A percentile compares a stretch with the other conserved stretches of the same genome.
Evolutionary conservation across 2,888 invertebrate species (phyloP).

Genomic region (Chromoteleia sp.): DNA sequence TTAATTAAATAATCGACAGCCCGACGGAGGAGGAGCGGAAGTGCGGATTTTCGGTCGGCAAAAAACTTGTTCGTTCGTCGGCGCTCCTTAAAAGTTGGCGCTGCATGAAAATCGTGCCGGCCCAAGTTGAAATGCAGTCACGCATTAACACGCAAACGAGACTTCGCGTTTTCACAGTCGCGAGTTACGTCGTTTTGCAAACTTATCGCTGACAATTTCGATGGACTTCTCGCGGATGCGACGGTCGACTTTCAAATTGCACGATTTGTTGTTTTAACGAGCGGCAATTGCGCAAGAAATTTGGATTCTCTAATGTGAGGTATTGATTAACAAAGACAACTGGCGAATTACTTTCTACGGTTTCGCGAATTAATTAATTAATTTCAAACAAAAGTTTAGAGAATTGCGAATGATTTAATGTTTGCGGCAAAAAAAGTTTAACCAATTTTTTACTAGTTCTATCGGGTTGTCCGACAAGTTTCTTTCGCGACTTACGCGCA

Average conservation of each 20-base stretch:
- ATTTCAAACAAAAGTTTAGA: too few species aligned
- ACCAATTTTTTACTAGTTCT: too few species aligned
- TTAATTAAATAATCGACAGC: conserved; percentile 64
- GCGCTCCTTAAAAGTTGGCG: conserved; percentile 54
- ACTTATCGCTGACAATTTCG: conserved; percentile 45
- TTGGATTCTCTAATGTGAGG: background rate
- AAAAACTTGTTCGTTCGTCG: conserved; percentile 34
- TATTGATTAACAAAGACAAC: background rate
- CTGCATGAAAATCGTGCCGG: conserved; percentile 22
- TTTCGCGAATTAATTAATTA: too few species aligned
- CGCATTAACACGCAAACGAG: conserved; percentile 61
- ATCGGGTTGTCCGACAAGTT: too few species aligned
- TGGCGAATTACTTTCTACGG: background rate
- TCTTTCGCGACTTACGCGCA: too few species aligned
- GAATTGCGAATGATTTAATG: too few species aligned
- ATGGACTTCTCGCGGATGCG: conserved; percentile 32
- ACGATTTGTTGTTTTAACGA: conserved; percentile 32
- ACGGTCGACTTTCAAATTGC: conserved; percentile 43
- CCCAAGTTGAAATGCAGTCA: conserved; percentile 48
- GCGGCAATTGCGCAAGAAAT: conserved; percentile 1
- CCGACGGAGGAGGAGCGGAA: background rate
- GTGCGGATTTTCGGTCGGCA: conserved; percentile 22
- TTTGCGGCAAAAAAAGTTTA: too few species aligned
- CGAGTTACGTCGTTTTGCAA: conserved; percentile 53
- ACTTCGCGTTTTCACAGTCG: conserved; percentile 48